Percentiles rank a stretch among this genome's conserved stretches.
Evolutionary conservation across 2,113 vertebrate species (phyloP).

Genomic region (Phalacrocorax aristotelis): DNA sequence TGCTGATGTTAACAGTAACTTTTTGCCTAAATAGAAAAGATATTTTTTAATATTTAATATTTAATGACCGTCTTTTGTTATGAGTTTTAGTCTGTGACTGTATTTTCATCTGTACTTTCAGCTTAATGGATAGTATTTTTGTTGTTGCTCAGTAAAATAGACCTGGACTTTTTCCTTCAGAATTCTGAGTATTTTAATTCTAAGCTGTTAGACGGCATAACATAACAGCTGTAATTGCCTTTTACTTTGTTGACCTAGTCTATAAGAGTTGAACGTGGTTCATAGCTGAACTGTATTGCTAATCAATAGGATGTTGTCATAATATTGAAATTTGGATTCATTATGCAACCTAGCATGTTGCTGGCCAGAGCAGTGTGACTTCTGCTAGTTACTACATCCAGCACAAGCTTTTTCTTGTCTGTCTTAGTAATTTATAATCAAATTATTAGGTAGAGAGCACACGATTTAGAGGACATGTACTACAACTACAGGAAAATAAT

Average conservation of each 20-base stretch:
- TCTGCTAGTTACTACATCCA: neutral
- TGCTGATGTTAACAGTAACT: neutral
- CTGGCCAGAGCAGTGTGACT: neutral
- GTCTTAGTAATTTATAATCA: neutral
- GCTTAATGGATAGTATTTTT: neutral
- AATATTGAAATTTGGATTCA: neutral
- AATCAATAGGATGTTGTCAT: neutral
- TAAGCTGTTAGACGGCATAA: neutral
- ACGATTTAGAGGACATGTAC: neutral
- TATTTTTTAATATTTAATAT: neutral
- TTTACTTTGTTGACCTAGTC: neutral
- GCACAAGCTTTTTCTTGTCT: neutral
- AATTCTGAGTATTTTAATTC: neutral
- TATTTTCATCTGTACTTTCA: neutral
- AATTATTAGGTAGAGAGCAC: neutral
- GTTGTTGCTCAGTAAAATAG: neutral
- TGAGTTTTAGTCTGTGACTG: neutral
- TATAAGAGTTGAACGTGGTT: neutral
- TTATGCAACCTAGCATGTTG: neutral
- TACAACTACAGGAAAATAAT: neutral
- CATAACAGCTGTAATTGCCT: neutral
- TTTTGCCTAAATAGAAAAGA: neutral
- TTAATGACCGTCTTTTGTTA: neutral
- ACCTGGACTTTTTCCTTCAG: neutral
- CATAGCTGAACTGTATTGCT: neutral